Evolutionary conservation across 2,888 invertebrate species (phyloP).

Genomic region (Drosophila aldrichi): DNA sequence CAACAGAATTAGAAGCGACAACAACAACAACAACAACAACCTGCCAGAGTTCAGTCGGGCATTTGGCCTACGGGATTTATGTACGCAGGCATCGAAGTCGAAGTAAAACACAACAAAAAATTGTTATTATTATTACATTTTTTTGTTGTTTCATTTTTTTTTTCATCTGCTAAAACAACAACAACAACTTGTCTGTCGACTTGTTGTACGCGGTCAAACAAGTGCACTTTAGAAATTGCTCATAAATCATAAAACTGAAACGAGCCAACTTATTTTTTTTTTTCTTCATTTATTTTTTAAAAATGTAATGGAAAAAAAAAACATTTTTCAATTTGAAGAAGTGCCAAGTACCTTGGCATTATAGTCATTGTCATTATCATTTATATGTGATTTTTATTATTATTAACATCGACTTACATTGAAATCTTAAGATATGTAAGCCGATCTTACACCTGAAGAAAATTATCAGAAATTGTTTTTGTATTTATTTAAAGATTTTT

Average conservation of each 20-base stretch:
- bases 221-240: constrained; percentile 83
- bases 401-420: constrained; percentile 37
- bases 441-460: background rate
- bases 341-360: constrained; percentile 72
- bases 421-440: background rate
- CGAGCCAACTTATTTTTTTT: constrained; percentile 49
- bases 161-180: constrained; percentile 34
- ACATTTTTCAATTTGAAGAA: constrained; percentile 61
- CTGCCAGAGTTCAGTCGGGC: constrained; percentile 46
- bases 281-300: constrained; percentile 22
- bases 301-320: constrained; percentile 8
- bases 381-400: constrained; percentile 39
- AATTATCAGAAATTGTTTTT: background rate
- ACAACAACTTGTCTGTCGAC: constrained; percentile 63
- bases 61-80: constrained; percentile 49
- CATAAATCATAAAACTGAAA: constrained; percentile 75
- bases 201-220: constrained; percentile 82
- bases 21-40: constrained; percentile 33
- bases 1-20: constrained; percentile 77
- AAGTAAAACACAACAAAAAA: constrained; percentile 52
- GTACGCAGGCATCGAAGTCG: constrained; percentile 27
- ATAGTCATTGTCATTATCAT: constrained; percentile 59
- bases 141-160: constrained; percentile 39
- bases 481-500: too few relatives aligned
- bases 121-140: constrained; percentile 71